Evolutionary conservation across 2,113 vertebrate species (phyloP), one percentile per base, ranked within the genome.

Genomic region (Asarcornis scutulata): DNA sequence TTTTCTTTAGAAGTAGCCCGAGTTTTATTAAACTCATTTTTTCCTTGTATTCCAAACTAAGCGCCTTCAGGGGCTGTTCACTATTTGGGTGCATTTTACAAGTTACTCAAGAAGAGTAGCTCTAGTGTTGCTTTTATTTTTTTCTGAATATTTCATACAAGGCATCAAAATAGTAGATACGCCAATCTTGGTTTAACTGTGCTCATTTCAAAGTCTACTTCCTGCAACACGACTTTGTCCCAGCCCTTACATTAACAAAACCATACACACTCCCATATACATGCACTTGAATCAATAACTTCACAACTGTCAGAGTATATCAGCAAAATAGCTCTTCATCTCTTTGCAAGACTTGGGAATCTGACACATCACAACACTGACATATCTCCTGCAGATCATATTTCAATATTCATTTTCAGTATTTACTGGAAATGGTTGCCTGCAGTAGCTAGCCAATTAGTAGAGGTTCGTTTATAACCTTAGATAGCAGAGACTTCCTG

Each of bases 401-500:
- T 40, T 40, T 64, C 36, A 64, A 64, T 64, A 64, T 64, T 64
- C 31, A 20, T 74, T 66, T 79, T 59, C 63, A 64, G 8, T 87
- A 90, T 89, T 95, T 89, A 96, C 92, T 92, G 92, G 95, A 95
- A 94, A 84, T 59, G 50, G 62, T 22, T 96, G 96, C 71, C 86
- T 92, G 75, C 83, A 77, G 68, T 89, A 87, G 85, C 81, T 40
- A 93, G 63, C 74, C 84, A 82, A 83, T 86, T 78, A 92, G 72
- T 68, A 94, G 83, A 86, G 74, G 74, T 91, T 89, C 53, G 91
- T 92, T 94, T 96, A 87, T 82, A 91, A 76, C 88, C 77, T 82
- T 87, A 94, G 93, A 95, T 83, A 96, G 96, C 83, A 94, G 69
- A 46, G 67, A 22, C 89, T 95, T 97, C 94, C 96, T 94, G 91